Percentiles rank a stretch among this genome's conserved stretches.
Conservation (phyloP, 1,140 invertebrate genomes). For the Diploscapter pachys region DNA sequence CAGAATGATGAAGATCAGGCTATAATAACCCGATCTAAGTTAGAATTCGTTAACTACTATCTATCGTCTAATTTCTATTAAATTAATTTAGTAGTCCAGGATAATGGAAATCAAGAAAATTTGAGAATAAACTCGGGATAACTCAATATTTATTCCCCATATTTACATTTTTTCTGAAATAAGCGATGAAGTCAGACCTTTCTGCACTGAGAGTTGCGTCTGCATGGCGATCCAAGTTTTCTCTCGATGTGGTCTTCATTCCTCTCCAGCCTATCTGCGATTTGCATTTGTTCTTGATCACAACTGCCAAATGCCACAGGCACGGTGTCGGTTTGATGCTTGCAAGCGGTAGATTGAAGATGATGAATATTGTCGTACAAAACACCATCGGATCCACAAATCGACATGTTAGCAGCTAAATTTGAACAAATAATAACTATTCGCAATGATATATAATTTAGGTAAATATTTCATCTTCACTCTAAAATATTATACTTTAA, state of each 20-base stretch:
- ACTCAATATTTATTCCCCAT: not conserved
- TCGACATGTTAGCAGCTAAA: constrained; percentile 61
- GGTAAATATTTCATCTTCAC: not conserved
- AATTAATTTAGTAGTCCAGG: not conserved
- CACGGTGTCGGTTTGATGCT: constrained; percentile 35
- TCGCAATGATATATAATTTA: not conserved
- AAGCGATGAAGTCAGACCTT: no score
- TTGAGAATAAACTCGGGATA: not conserved
- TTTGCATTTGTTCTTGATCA: constrained; percentile 20
- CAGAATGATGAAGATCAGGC: not conserved
- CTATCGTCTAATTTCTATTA: not conserved
- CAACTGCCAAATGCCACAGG: constrained; percentile 34
- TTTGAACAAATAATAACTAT: not conserved
- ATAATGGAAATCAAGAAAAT: not conserved
- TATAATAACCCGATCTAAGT: not conserved
- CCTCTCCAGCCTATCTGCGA: constrained; percentile 18
- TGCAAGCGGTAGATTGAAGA: constrained; percentile 74
- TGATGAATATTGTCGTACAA: constrained; percentile 83
- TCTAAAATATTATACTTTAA: not conserved
- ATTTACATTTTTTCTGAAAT: no score
- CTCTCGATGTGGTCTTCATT: constrained; percentile 11
- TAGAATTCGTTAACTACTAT: not conserved
- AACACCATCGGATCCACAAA: constrained; percentile 82
- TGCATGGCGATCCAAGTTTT: constrained; percentile 19
- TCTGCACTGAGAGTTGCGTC: constrained; percentile 9